Evolutionary conservation across 1,140 invertebrate species (phyloP), one percentile per base, ranked within the genome.

Genomic region (Heliconius himera): DNA sequence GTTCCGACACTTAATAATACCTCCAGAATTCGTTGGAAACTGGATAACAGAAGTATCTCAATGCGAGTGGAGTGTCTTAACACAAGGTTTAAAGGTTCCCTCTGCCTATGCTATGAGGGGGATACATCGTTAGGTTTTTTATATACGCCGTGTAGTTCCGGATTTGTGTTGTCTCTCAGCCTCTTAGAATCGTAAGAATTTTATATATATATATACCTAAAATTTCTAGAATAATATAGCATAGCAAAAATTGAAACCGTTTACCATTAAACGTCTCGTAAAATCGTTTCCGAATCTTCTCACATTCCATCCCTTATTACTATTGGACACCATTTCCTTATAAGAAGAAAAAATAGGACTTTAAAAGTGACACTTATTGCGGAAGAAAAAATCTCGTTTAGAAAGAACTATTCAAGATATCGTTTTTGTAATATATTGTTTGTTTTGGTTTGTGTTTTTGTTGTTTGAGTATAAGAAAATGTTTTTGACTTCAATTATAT

Each of bases 311-410:
- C 22, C 38, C 60, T 76, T 76, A 76, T 76, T 76, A 36, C 29
- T 75, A 60, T 76, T 70, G 74, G 74, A 70, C 74, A 76, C 60
- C 74, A 60, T 76, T 76, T 76, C 74, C 74, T 76, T 76, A 70
- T 76, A 36, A 36, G 38, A 38, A 70, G 36, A 26, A 76, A 76
- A 76, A 76, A 70, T 76, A 76, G 74, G 60, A 56, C 38, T 56
- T 76, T 76, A 76, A 76, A 70, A 49, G 74, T 76, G 74, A 76
- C 74, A 76, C 74, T 76, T 70, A 76, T 76, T 76, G 60, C 56
- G 16, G 41, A 76, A 38, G 74, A 76, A 70, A 76, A 76, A 66
- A 38, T 26, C 56, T 46, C 66, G 18, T 33, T 51, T 20, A 51
- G 16, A 51, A 33, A 26, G 29, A 70, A 70, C 29, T 70, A 70